Percentiles rank a stretch among this genome's conserved stretches.
Conservation (phyloP, 2,797 vertebrate species). For the Fratercula arctica region DNA sequence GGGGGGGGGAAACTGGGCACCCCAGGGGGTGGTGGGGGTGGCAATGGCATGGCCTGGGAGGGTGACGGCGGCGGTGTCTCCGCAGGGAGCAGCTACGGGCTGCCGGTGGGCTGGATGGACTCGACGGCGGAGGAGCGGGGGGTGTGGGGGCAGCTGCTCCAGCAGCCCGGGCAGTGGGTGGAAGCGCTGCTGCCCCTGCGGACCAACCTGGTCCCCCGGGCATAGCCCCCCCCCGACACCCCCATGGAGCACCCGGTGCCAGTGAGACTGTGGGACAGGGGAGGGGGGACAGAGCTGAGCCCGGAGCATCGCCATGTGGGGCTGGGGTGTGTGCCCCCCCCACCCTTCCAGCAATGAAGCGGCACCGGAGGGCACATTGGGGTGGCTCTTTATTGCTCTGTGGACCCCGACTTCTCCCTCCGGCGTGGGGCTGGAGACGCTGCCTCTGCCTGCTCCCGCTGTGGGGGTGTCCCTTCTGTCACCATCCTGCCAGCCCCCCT, state of each 20-base stretch:
- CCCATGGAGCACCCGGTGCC: not conserved
- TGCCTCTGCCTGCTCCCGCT: accelerated
- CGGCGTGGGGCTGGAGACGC: accelerated
- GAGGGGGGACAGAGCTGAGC: not conserved
- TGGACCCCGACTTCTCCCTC: accelerated
- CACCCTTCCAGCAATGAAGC: not conserved
- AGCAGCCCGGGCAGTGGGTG: conserved; percentile 86
- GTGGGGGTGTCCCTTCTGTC: not conserved
- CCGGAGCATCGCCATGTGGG: accelerated
- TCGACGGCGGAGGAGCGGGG: conserved; percentile 87
- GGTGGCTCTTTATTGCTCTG: not conserved
- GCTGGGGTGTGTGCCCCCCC: not conserved
- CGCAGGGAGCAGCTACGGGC: conserved; percentile 90
- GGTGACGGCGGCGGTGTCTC: not conserved
- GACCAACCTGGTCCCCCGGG: conserved; percentile 82
- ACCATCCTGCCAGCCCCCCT: not conserved
- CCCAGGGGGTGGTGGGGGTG: no score
- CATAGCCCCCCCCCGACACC: not conserved
- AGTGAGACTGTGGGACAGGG: accelerated
- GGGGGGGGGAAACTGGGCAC: not conserved
- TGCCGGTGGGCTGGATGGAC: conserved; percentile 93
- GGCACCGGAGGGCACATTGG: not conserved
- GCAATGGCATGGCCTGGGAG: accelerated
- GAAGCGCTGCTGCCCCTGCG: conserved; percentile 86
- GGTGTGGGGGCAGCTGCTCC: conserved; percentile 86